Base-by-base conservation (phyloP, 1,140 invertebrate species). In the Zaprionus inermis region DNA sequence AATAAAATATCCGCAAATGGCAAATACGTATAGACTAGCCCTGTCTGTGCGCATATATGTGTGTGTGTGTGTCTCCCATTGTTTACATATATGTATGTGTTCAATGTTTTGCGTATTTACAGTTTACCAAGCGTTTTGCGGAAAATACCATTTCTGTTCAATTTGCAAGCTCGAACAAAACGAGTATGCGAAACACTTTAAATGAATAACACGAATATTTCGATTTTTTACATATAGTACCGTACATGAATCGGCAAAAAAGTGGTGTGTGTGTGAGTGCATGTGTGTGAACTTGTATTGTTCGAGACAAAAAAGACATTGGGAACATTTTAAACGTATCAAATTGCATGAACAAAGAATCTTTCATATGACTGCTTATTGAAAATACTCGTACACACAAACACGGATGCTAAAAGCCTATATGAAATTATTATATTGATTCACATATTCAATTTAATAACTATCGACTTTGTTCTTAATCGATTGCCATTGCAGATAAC, bases 121-220 rank as follows among this genome's bases (percentile, higher is more conserved):
- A 80, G 83, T 83, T 88, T 88, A 69, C 60, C 79, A 65, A 83
- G 59, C 76, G 67, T 89, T 88, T 88, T 76, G 84, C 56, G 70
- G 41, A 55, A 38, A 61, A 52, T 46, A 64, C 41, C 46, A 38
- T 70, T 69, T 51, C 34, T 71, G 60, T 76, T 59, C 61, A 63
- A 75, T 72, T 55, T 72, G 72, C 67, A 61, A 63, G 52, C 58
- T 67, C 63, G 32, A 10, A 60, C 24, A 59, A 41, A 46, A 52
- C 12, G 16, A 16, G n/a, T n/a, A n/a, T n/a, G n/a, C n/a, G n/a
- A n/a, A 59, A 71, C 55, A 44, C 49, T 76, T 56, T 66, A 66
- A 76, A 76, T 49, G 73, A 49, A 72, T 59, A 76, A 72, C 49
- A 66, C 44, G 55, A 58, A 56, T 63, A 69, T 55, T 32, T 22